Evolutionary conservation across 2,113 vertebrate species (phyloP), one percentile per base, ranked within the genome.

Genomic region (Halichoeres trimaculatus): DNA sequence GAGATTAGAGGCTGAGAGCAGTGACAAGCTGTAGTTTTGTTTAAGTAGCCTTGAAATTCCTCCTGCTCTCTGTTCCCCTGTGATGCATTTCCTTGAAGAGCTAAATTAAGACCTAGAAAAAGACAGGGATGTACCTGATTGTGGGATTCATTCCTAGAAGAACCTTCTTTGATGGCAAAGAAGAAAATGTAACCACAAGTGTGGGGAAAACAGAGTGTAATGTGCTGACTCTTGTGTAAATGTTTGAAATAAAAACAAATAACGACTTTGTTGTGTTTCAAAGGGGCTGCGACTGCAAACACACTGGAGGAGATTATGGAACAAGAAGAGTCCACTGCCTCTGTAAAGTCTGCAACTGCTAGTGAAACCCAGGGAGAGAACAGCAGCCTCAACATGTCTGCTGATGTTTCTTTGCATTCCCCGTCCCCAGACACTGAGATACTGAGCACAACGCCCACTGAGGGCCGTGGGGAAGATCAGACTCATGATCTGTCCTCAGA

Each of bases 241-340:
- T 41, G 40, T 41, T 14, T 10, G 3, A 14, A 17, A 5, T 17
- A 30, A 30, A 30, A 30, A 30, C 30, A 30, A 30, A 30, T 30
- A 9, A 59, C 68, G 2, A 41, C n/a, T 23, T 45, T 5, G 34
- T 40, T 60, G 4, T 70, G 68, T 87, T 68, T 76, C 61, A 11
- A 89, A 92, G 91, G 74, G 8, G 75, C 78, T 60, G 84, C 75
- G 67, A 81, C 90, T 73, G 92, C 93, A 70, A 87, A 83, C 65
- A 93, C 90, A 66, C 90, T 97, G 83, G 95, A 96, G 79, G 96
- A 96, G 87, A 96, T 97, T 67, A 93, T 91, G 89, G 97, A 98
- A 86, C 95, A 94, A 75, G 96, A 98, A 76, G 96, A 98, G 87
- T 86, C 88, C 2, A 70, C 64, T 30, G 71, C 77, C 36, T 86